phyloP scores from a whole-genome alignment of 2,888 invertebrate genomes.

The Disparrhopalites patrizii region DNA sequence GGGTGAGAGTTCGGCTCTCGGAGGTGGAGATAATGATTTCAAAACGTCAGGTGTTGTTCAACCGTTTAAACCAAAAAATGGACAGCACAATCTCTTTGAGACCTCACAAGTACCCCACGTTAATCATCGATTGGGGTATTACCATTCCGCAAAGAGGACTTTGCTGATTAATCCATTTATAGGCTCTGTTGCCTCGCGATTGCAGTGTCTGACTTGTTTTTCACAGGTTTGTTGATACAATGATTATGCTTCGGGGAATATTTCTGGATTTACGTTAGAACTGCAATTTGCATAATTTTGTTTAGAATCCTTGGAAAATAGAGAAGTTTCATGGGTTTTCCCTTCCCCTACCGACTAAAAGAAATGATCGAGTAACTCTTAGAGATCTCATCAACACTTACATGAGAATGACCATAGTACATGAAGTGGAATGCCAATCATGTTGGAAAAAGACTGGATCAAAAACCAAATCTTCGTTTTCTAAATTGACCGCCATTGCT shows the following conservation, averaged over 20 bases:
- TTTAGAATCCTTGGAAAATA: conserved; percentile 22
- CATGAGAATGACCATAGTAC: conserved; percentile 24
- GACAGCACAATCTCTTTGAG: background rate
- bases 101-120: background rate
- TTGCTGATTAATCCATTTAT: conserved; percentile 18
- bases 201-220: conserved; percentile 24
- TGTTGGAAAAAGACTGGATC: conserved; percentile 16
- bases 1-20: background rate
- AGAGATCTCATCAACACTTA: conserved; percentile 24
- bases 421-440: conserved; percentile 24
- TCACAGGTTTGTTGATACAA: conserved; percentile 5
- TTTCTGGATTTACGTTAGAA: too few species aligned
- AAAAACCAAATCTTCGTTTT: conserved; percentile 25
- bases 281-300: too few species aligned
- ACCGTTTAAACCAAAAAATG: background rate
- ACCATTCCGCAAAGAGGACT: conserved; percentile 12
- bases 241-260: too few species aligned
- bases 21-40: conserved; percentile 12
- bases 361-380: conserved; percentile 6
- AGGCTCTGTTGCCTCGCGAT: conserved; percentile 17
- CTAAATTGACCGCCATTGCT: conserved; percentile 17
- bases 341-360: conserved; percentile 9
- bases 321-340: conserved; percentile 25
- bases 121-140: conserved; percentile 21
- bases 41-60: background rate